Conservation (phyloP, 1,140 invertebrate genomes). For the Penaeus japonicus region DNA sequence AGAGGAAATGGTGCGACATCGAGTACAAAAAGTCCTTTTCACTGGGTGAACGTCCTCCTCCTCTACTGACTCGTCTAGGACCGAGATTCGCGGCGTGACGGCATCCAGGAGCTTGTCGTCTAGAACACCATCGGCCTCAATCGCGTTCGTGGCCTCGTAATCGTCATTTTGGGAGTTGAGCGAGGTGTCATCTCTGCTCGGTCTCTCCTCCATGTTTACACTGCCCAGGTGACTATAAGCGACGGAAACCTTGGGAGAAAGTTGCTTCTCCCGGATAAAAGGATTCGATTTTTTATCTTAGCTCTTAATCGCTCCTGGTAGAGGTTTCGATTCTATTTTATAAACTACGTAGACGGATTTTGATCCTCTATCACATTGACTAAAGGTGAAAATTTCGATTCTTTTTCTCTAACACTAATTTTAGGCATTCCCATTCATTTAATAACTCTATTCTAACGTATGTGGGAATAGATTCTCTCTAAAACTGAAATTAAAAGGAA, state of each 20-base stretch:
- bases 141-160: slow-evolving; percentile 2
- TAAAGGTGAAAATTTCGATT: too few species aligned
- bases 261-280: too few species aligned
- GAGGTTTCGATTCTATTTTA: too few species aligned
- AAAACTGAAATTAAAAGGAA: too few species aligned
- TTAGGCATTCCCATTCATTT: too few species aligned
- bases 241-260: not conserved
- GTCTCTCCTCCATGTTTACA: slow-evolving; percentile 36
- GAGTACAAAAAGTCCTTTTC: slow-evolving; percentile 33
- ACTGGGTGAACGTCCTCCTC: slow-evolving; percentile 18
- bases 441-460: too few species aligned
- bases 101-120: slow-evolving; percentile 36
- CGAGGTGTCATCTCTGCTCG: not conserved
- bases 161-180: not conserved
- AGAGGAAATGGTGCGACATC: slow-evolving; percentile 37
- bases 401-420: too few species aligned
- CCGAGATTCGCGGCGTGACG: not conserved
- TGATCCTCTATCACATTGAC: too few species aligned
- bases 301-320: too few species aligned
- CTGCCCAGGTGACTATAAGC: slow-evolving; percentile 26
- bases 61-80: slow-evolving; percentile 17
- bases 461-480: too few species aligned
- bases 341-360: too few species aligned
- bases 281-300: too few species aligned
- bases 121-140: slow-evolving; percentile 6